These are phyloP conservation scores for Ariolimax columbianus DNA, from an alignment of 2,888 invertebrate genomes.

Conservation along the genomic window DNA sequence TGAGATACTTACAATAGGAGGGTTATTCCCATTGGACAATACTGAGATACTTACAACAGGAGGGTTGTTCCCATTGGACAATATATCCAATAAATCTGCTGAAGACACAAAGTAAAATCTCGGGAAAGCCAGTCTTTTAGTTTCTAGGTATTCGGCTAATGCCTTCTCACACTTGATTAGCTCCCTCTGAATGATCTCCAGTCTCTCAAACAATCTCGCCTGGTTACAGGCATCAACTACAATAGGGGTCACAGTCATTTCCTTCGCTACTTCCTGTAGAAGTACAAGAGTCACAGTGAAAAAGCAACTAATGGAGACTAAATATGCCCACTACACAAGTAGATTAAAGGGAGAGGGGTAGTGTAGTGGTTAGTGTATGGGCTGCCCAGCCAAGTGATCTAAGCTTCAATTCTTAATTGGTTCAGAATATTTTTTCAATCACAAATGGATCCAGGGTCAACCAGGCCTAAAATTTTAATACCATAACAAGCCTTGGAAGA, in stretches of 20 bases:
- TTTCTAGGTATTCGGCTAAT: slow-evolving; percentile 96
- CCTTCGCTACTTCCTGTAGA: slow-evolving; percentile 85
- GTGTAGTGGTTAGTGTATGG: too few relatives aligned
- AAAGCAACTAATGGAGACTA: background rate
- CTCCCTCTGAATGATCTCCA: slow-evolving; percentile 90
- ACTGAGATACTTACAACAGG: slow-evolving; percentile 79
- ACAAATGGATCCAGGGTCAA: too few relatives aligned
- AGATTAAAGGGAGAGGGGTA: too few relatives aligned
- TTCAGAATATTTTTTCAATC: too few relatives aligned
- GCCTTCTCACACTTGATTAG: slow-evolving; percentile 96
- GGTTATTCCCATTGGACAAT: slow-evolving; percentile 96
- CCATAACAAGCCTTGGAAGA: too few relatives aligned
- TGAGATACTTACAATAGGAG: slow-evolving; percentile 81
- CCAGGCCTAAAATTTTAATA: too few relatives aligned
- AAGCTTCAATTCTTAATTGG: too few relatives aligned
- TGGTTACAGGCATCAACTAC: slow-evolving; percentile 94
- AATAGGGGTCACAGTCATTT: slow-evolving; percentile 89
- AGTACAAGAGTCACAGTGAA: background rate
- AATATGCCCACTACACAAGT: too few relatives aligned
- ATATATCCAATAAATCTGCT: slow-evolving; percentile 93
- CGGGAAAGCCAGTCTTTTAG: slow-evolving; percentile 95
- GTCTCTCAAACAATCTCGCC: slow-evolving; percentile 86
- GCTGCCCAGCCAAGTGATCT: too few relatives aligned
- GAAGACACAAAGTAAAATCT: slow-evolving; percentile 98
- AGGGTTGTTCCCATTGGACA: slow-evolving; percentile 97